Conservation (phyloP, 1,140 invertebrate genomes). For the Octopus sinensis region DNA sequence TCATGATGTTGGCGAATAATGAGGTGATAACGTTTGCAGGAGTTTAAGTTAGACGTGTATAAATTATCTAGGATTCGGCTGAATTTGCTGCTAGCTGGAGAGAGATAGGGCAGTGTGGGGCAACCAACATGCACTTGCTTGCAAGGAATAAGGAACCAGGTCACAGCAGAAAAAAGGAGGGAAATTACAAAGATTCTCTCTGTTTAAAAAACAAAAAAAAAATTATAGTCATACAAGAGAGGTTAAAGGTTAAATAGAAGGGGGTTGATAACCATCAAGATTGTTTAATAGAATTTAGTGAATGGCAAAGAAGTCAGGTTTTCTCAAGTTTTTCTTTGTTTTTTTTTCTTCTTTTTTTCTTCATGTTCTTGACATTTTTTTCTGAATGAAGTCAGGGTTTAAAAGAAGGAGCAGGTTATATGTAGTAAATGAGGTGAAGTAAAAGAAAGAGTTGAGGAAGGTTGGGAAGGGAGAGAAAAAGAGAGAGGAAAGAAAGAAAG, state of each 20-base stretch:
- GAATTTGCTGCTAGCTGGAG: constrained; percentile 12
- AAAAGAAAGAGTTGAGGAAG: background rate
- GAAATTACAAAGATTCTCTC: background rate
- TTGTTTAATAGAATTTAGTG: constrained; percentile 18
- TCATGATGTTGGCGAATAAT: constrained; percentile 18
- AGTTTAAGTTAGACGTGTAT: background rate
- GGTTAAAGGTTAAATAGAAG: constrained; percentile 2
- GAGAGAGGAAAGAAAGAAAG: background rate
- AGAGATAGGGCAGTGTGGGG: too few relatives aligned
- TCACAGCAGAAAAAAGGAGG: constrained; percentile 1
- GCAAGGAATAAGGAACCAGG: constrained; percentile 14
- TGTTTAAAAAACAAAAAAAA: too few relatives aligned
- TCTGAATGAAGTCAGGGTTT: too few relatives aligned
- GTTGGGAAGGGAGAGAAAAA: background rate
- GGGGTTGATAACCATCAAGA: constrained; percentile 18
- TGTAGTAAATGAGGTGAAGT: background rate
- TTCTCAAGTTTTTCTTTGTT: background rate
- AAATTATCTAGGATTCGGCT: background rate
- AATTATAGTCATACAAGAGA: background rate
- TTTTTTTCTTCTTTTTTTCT: background rate
- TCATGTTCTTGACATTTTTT: too few relatives aligned
- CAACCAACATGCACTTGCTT: constrained; percentile 15
- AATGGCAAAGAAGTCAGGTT: constrained; percentile 3
- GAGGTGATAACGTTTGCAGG: background rate
- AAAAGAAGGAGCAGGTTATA: background rate